Conservation (phyloP, 2,888 invertebrate genomes). For the Villa cingulata region DNA sequence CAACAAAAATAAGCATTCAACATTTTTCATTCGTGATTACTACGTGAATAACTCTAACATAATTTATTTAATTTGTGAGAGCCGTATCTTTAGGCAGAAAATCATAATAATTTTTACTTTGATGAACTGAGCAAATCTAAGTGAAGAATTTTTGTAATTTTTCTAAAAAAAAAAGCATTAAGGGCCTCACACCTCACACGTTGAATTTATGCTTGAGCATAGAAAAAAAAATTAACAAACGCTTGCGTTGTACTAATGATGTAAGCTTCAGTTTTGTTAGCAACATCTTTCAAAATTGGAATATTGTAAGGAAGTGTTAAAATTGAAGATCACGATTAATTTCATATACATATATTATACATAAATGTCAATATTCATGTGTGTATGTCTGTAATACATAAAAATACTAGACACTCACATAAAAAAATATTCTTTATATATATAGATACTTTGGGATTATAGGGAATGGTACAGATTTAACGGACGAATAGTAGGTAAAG, state of each 20-base stretch:
- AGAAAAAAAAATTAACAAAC: conserved; percentile 2
- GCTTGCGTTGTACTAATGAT: conserved; percentile 6
- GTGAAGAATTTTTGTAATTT: no score
- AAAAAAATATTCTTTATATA: no score
- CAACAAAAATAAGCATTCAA: no score
- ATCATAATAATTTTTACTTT: no score
- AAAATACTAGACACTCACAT: no score
- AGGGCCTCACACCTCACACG: not conserved
- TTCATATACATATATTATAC: not conserved
- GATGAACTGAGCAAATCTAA: no score
- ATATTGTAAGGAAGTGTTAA: not conserved
- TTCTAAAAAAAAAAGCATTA: no score
- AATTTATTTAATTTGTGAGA: no score
- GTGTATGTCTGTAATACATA: no score
- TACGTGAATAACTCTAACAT: no score
- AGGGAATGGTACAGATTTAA: not conserved
- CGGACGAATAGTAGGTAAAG: not conserved
- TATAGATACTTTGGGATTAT: not conserved
- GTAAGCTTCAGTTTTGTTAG: conserved; percentile 6
- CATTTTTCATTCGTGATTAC: no score
- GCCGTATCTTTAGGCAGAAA: no score
- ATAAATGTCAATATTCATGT: not conserved
- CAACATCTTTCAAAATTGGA: not conserved
- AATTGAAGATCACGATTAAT: conserved; percentile 8
- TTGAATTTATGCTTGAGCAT: not conserved